Conservation (phyloP, 2,113 vertebrate species). For the Leptobrachium leishanense region DNA sequence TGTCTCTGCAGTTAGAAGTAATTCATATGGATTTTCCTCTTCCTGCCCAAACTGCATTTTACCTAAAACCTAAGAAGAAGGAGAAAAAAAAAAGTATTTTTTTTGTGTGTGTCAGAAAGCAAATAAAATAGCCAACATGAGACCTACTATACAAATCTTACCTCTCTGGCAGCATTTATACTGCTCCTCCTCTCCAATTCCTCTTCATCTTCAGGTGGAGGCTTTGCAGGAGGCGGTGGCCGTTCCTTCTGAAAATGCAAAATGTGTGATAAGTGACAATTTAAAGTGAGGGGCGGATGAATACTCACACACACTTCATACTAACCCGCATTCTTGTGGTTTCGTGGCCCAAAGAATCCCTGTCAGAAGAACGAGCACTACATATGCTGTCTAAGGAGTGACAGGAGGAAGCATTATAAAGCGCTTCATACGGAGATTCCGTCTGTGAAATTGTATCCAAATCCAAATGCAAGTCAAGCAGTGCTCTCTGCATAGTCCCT, state of each 20-base stretch:
- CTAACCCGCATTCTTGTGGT: conserved; percentile 36
- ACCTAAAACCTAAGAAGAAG: neutral
- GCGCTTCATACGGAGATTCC: conserved; percentile 88
- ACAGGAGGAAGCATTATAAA: conserved; percentile 91
- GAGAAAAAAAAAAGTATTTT: neutral
- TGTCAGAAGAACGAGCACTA: conserved; percentile 89
- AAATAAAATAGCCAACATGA: neutral
- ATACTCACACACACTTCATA: neutral
- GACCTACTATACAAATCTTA: conserved; percentile 4
- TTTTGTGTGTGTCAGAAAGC: neutral
- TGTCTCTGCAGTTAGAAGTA: conserved; percentile 86
- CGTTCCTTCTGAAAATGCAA: conserved; percentile 75
- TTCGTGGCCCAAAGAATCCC: conserved; percentile 80
- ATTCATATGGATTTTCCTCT: conserved; percentile 89
- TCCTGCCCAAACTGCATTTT: conserved; percentile 50
- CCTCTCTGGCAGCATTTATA: conserved; percentile 60
- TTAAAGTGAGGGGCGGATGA: neutral
- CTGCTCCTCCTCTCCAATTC: conserved; percentile 61
- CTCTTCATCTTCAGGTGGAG: conserved; percentile 81
- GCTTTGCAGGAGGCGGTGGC: conserved; percentile 73
- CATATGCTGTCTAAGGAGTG: conserved; percentile 91
- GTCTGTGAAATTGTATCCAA: conserved; percentile 74
- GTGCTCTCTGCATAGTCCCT: conserved; percentile 80
- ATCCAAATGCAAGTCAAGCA: conserved; percentile 77
- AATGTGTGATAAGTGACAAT: neutral